Conservation (phyloP, 2,113 vertebrate genomes). For the Vulpes vulpes region DNA sequence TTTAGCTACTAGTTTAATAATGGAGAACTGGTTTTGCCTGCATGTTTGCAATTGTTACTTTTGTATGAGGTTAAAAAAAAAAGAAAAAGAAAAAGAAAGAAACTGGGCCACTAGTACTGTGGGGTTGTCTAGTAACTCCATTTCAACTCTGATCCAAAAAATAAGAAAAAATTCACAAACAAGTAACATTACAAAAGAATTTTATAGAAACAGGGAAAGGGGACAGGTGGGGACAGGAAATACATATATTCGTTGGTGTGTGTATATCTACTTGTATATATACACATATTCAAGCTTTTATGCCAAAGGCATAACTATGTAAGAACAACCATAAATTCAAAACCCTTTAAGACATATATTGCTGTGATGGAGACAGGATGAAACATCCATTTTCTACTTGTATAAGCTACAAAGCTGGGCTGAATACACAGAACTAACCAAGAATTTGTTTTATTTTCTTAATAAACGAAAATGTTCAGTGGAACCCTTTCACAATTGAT, state of each 20-base stretch:
- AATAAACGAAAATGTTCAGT: constrained; percentile 38
- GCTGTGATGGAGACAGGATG: neutral
- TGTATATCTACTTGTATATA: neutral
- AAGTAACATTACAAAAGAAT: neutral
- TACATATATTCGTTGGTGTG: neutral
- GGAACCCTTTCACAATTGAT: neutral
- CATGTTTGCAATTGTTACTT: neutral
- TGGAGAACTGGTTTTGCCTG: neutral
- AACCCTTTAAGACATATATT: neutral
- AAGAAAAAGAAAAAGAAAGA: neutral
- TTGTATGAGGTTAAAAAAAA: neutral
- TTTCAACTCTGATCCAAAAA: neutral
- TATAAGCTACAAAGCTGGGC: neutral
- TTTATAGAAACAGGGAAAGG: neutral
- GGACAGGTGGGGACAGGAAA: neutral
- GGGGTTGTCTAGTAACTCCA: neutral
- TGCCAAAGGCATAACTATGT: neutral
- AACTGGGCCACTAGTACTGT: neutral
- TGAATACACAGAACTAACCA: constrained; percentile 15
- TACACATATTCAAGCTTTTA: neutral
- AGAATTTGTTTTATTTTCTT: neutral
- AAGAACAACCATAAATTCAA: neutral
- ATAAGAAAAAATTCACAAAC: neutral
- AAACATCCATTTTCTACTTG: neutral
- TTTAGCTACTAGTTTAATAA: constrained; percentile 10